These are phyloP conservation scores for Hippopotamyrus pictus DNA, from an alignment of 2,797 vertebrate species.

Conservation along the genomic window DNA sequence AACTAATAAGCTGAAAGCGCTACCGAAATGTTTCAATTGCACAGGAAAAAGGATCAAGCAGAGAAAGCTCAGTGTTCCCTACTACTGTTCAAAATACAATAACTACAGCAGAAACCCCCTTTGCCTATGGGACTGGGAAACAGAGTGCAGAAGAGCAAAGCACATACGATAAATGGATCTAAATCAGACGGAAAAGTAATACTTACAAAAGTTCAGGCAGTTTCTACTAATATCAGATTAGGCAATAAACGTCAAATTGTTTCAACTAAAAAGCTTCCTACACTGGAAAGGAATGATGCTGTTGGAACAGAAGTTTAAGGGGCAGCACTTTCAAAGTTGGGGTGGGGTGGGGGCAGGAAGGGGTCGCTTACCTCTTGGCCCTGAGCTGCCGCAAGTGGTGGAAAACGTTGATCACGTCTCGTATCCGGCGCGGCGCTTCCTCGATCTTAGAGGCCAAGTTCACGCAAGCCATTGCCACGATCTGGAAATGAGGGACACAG, in stretches of 20 bases:
- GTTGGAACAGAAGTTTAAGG: conserved; percentile 18
- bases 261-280: conserved; percentile 19
- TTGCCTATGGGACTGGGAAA: not conserved
- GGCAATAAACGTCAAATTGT: conserved; percentile 18
- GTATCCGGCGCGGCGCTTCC: conserved; percentile 90
- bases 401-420: conserved; percentile 98
- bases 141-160: conserved; percentile 8
- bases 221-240: conserved; percentile 20
- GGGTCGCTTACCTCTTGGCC: conserved; percentile 89
- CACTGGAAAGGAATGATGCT: conserved; percentile 2
- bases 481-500: conserved; percentile 61
- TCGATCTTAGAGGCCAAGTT: conserved; percentile 98
- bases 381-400: conserved; percentile 87
- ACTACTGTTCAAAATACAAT: not conserved
- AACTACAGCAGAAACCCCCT: conserved; percentile 32
- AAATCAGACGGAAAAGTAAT: conserved; percentile 7
- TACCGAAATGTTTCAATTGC: conserved; percentile 19
- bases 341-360: not conserved
- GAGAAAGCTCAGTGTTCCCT: not conserved
- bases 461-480: conserved; percentile 98
- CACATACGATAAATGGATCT: not conserved
- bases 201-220: conserved; percentile 24
- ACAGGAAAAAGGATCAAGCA: not conserved
- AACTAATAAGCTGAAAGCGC: conserved; percentile 30
- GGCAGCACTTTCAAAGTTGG: conserved; percentile 10